Evolutionary conservation across 2,113 vertebrate genomes (phyloP).

Genomic region (Percina caprodes): DNA sequence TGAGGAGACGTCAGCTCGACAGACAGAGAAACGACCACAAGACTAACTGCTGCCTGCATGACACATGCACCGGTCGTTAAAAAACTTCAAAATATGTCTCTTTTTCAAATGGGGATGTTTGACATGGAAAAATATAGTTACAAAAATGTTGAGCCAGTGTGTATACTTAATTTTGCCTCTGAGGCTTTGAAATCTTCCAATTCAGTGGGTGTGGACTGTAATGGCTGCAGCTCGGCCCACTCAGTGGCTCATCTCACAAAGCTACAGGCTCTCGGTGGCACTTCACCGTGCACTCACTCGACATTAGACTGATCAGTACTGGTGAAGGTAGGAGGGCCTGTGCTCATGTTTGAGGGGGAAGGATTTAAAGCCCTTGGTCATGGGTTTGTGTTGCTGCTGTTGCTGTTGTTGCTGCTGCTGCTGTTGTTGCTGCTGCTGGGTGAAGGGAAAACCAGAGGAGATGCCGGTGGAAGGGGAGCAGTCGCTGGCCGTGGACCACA

Average conservation of each 20-base stretch:
- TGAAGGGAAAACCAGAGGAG: constrained; percentile 88
- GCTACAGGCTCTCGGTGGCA: constrained; percentile 44
- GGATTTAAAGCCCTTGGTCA: constrained; percentile 97
- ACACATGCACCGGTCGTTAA: constrained; percentile 67
- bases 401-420: constrained; percentile 55
- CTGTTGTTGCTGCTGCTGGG: constrained; percentile 84
- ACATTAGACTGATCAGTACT: constrained; percentile 86
- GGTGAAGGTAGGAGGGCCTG: constrained; percentile 94
- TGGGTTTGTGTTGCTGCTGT: constrained; percentile 87
- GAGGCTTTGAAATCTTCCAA: constrained; percentile 64
- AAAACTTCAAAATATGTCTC: constrained; percentile 71
- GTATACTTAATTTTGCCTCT: constrained; percentile 64
- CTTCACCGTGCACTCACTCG: constrained; percentile 28
- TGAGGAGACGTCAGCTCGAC: constrained; percentile 58
- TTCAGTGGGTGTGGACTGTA: constrained; percentile 58
- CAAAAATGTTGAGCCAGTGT: constrained; percentile 73
- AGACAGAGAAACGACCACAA: constrained; percentile 69
- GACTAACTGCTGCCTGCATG: constrained; percentile 55
- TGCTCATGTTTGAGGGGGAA: constrained; percentile 96
- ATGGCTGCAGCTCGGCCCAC: constrained; percentile 46
- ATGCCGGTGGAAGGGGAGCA: constrained; percentile 86
- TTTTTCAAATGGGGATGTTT: constrained; percentile 65
- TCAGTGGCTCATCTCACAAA: constrained; percentile 50
- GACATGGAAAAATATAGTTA: constrained; percentile 78
- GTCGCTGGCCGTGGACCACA: constrained; percentile 93